Conservation (phyloP, 2,797 vertebrate genomes). For the Denticeps clupeoides region DNA sequence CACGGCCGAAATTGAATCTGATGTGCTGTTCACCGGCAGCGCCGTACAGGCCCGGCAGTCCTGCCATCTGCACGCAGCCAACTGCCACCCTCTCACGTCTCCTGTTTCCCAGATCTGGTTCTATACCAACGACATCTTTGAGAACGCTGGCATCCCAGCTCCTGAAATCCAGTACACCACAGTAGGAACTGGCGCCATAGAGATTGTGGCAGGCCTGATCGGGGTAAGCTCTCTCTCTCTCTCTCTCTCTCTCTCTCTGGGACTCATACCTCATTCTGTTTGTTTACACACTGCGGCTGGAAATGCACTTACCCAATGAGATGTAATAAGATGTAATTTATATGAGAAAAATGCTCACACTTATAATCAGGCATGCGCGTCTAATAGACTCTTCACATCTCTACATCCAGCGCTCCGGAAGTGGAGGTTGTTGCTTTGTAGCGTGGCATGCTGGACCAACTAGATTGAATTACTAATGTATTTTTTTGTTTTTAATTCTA, state of each 20-base stretch:
- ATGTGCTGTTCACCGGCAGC: constrained; percentile 32
- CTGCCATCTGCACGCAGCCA: constrained; percentile 32
- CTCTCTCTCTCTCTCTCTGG: background rate
- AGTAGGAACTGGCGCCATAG: constrained; percentile 72
- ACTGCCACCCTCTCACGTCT: constrained; percentile 5
- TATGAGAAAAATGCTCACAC: background rate
- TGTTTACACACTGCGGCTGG: background rate
- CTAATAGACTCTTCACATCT: background rate
- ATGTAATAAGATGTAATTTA: background rate
- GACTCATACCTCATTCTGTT: background rate
- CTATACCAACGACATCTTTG: constrained; percentile 84
- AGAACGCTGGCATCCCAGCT: constrained; percentile 65
- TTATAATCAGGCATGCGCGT: background rate
- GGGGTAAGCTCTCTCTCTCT: constrained; percentile 56
- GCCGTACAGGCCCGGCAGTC: constrained; percentile 3
- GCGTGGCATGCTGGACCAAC: too few relatives aligned
- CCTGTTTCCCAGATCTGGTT: constrained; percentile 75
- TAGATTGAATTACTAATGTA: too few relatives aligned
- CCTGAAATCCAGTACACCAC: constrained; percentile 77
- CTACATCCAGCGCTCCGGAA: background rate
- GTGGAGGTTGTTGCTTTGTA: too few relatives aligned
- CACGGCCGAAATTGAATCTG: constrained; percentile 40
- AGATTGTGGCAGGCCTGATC: constrained; percentile 72
- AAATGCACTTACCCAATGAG: background rate
- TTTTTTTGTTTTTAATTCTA: too few relatives aligned